Conservation (phyloP, 1,140 invertebrate genomes). For the Lethocerus indicus region DNA sequence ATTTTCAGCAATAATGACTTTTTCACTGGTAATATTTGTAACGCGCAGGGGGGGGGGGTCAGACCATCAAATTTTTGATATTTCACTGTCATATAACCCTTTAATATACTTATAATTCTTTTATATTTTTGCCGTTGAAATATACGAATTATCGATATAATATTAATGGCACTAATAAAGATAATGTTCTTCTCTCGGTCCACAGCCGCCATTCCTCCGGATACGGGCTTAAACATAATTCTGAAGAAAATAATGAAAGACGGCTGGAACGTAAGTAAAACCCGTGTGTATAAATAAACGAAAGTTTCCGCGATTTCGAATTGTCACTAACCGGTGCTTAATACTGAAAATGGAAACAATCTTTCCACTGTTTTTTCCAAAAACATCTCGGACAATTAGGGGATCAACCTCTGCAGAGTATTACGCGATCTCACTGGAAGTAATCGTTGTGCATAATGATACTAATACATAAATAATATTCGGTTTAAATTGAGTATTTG, state of each 20-base stretch:
- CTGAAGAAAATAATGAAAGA: constrained; percentile 12
- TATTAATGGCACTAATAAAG: too few species aligned
- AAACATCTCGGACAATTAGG: neutral
- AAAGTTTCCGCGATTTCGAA: too few species aligned
- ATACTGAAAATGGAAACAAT: neutral
- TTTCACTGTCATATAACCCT: too few species aligned
- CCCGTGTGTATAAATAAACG: neutral
- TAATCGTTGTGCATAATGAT: neutral
- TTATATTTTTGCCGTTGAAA: too few species aligned
- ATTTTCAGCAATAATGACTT: too few species aligned
- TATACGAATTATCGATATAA: too few species aligned
- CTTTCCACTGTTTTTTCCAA: neutral
- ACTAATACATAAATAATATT: neutral
- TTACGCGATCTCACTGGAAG: neutral
- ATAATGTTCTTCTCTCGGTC: neutral
- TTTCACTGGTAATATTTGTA: too few species aligned
- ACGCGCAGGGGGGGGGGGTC: too few species aligned
- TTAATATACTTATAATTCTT: too few species aligned
- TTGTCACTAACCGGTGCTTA: too few species aligned
- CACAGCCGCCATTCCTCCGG: constrained; percentile 10
- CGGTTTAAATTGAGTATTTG: neutral
- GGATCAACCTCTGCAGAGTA: neutral
- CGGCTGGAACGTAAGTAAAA: constrained; percentile 4
- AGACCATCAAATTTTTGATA: too few species aligned
- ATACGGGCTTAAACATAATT: constrained; percentile 4